phyloP scores from a whole-genome alignment of 1,140 invertebrate species.

The Bombyx mandarina region DNA sequence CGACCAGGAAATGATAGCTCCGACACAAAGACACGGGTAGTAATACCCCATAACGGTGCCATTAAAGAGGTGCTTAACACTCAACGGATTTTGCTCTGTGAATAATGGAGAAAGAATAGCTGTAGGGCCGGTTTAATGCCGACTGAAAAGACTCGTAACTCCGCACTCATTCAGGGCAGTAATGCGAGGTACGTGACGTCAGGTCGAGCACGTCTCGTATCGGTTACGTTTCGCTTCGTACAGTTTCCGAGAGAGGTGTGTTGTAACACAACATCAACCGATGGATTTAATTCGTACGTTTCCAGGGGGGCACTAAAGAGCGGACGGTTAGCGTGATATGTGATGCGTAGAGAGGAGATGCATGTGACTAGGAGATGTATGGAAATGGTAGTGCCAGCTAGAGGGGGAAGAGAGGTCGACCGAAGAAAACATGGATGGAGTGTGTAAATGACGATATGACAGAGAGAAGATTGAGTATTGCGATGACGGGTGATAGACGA shows the following conservation, averaged over 20 bases:
- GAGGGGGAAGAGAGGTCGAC: too few species aligned
- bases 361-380: too few species aligned
- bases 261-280: too few species aligned
- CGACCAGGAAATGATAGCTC: constrained; percentile 22
- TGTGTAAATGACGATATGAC: too few species aligned
- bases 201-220: constrained; percentile 19
- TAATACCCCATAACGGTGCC: constrained; percentile 27
- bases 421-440: too few species aligned
- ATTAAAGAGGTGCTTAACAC: constrained; percentile 42
- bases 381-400: too few species aligned
- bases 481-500: too few species aligned
- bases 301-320: neutral
- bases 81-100: constrained; percentile 30
- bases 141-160: constrained; percentile 36
- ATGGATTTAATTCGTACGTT: too few species aligned
- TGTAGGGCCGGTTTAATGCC: constrained; percentile 28
- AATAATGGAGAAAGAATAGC: constrained; percentile 41
- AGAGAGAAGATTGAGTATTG: too few species aligned
- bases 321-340: too few species aligned
- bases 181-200: constrained; percentile 32
- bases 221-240: constrained; percentile 4
- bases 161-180: constrained; percentile 28
- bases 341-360: too few species aligned
- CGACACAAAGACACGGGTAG: constrained; percentile 27
- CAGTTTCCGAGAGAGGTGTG: too few species aligned